Conservation (phyloP, 2,888 invertebrate species). For the Hypolimnas misippus region DNA sequence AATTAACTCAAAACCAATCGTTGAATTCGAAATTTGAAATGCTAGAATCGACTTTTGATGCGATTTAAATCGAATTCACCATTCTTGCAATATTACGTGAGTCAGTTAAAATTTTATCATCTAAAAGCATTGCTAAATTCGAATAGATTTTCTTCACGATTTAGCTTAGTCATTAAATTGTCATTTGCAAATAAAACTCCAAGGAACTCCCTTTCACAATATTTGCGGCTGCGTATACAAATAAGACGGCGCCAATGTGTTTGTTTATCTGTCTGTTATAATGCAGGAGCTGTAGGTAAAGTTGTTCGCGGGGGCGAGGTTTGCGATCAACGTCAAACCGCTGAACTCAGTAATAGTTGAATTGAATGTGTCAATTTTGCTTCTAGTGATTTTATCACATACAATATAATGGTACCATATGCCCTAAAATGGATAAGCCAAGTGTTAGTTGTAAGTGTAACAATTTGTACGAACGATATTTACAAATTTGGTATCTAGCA, state of each 20-base stretch:
- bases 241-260: constrained; percentile 35
- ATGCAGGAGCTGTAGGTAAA: constrained; percentile 12
- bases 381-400: neutral
- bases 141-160: neutral
- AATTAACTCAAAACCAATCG: too few species aligned
- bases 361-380: constrained; percentile 2
- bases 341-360: constrained; percentile 4
- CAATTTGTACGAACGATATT: neutral
- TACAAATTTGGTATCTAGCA: neutral
- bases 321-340: constrained; percentile 6
- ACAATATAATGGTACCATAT: neutral
- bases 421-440: neutral
- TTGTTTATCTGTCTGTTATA: constrained; percentile 34
- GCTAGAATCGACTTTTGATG: too few species aligned
- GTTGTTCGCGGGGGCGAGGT: constrained; percentile 6
- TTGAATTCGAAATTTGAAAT: too few species aligned
- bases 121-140: neutral
- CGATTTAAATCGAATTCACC: too few species aligned
- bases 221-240: constrained; percentile 31
- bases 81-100: too few species aligned
- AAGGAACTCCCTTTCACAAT: constrained; percentile 29
- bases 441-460: neutral
- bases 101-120: neutral
- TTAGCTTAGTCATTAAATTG: neutral
- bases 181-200: neutral